Evolutionary conservation across 1,140 invertebrate species (phyloP).

Genomic region (Aphelinus certus): DNA sequence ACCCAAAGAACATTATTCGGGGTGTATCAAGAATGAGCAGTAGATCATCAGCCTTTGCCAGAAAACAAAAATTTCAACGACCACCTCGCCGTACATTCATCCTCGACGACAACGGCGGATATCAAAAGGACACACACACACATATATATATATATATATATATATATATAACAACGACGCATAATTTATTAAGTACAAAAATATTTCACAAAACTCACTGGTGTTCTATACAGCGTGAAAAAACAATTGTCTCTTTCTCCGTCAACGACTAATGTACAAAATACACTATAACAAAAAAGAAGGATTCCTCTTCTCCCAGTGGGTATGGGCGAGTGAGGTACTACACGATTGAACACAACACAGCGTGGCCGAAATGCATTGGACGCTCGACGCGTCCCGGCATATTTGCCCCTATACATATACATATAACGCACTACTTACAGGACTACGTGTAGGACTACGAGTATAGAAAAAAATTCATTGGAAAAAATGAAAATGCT

Average conservation of each 20-base stretch:
- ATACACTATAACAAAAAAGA: not conserved
- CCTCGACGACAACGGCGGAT: too few relatives aligned
- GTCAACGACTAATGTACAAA: not conserved
- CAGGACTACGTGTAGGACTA: conserved; percentile 41
- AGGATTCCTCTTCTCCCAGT: not conserved
- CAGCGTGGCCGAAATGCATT: not conserved
- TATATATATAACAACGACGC: too few relatives aligned
- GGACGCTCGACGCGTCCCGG: conserved; percentile 4
- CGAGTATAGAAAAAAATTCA: not conserved
- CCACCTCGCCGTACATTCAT: too few relatives aligned
- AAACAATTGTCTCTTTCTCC: not conserved
- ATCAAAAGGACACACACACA: too few relatives aligned
- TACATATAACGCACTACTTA: not conserved
- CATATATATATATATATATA: too few relatives aligned
- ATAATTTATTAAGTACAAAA: conserved; percentile 22
- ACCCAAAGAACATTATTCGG: too few relatives aligned
- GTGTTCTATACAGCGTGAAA: not conserved
- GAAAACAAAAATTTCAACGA: too few relatives aligned
- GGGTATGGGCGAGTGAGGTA: not conserved
- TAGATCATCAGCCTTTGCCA: too few relatives aligned
- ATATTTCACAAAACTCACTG: not conserved
- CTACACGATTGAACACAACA: conserved; percentile 13
- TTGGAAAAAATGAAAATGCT: conserved; percentile 37
- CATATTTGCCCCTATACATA: not conserved
- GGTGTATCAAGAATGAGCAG: too few relatives aligned